A percentile compares a stretch with the other conserved stretches of the same genome.
Evolutionary conservation across 2,797 vertebrate genomes (phyloP).

Genomic region (Poecile montanus): DNA sequence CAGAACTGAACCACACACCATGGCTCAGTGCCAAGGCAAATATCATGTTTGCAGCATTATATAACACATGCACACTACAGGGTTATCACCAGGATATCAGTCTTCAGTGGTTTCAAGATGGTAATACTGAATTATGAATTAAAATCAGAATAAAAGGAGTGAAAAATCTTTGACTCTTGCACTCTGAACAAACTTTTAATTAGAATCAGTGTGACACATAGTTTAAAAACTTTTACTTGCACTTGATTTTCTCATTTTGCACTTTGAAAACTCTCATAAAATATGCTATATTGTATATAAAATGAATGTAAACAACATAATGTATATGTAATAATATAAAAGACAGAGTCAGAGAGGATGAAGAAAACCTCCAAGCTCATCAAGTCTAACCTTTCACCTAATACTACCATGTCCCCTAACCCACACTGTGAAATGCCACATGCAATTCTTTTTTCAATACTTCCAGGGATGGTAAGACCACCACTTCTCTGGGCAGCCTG

Average conservation of each 20-base stretch:
- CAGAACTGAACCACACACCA: not conserved
- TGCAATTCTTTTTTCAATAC: not conserved
- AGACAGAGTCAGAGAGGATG: not conserved
- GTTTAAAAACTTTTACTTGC: not conserved
- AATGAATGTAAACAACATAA: not conserved
- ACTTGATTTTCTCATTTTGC: not conserved
- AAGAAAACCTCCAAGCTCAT: not conserved
- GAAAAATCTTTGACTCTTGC: not conserved
- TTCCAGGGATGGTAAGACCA: not conserved
- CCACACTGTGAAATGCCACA: not conserved
- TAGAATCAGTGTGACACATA: not conserved
- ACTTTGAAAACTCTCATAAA: not conserved
- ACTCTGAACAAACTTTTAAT: not conserved
- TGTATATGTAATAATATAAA: not conserved
- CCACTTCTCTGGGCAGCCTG: not conserved
- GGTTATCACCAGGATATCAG: slow-evolving; percentile 8
- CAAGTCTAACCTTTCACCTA: not conserved
- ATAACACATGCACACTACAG: not conserved
- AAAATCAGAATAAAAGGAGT: slow-evolving; percentile 10
- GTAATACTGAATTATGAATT: slow-evolving; percentile 8
- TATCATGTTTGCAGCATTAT: not conserved
- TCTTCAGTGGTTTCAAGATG: not conserved
- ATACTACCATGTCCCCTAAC: not conserved
- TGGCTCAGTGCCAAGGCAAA: not conserved
- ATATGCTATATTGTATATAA: not conserved